These are phyloP conservation scores for Myotis myotis DNA, from an alignment of 2,797 vertebrate species.

Conservation along the genomic window DNA sequence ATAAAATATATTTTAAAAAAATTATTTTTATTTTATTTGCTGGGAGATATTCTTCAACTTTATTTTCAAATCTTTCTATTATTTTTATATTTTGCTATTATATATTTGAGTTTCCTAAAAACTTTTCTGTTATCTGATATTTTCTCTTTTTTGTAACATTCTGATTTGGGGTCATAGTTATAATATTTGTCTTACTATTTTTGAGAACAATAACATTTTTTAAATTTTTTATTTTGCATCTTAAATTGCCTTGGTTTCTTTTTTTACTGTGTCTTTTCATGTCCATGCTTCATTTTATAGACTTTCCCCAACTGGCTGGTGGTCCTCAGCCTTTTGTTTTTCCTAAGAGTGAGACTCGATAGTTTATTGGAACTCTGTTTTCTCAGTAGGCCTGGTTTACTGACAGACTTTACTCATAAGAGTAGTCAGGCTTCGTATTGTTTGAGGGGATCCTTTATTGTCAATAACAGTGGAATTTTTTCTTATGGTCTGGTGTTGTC, in stretches of 20 bases:
- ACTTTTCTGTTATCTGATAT: not conserved
- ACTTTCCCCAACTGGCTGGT: not conserved
- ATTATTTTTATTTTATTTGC: not conserved
- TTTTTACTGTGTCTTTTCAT: not conserved
- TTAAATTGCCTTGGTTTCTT: not conserved
- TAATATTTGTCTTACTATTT: not conserved
- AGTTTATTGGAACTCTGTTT: not conserved
- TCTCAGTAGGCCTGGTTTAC: not conserved
- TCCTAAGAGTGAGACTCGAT: not conserved
- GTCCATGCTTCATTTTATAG: not conserved
- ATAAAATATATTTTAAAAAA: no score
- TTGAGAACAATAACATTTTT: not conserved
- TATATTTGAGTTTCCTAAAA: not conserved
- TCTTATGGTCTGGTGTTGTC: not conserved
- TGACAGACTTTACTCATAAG: not conserved
- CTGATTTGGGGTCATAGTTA: not conserved
- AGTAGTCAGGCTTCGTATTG: not conserved
- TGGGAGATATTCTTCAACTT: not conserved
- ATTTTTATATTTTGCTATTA: not conserved
- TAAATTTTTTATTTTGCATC: not conserved
- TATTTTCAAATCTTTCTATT: not conserved
- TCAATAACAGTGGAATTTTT: not conserved
- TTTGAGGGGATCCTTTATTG: not conserved
- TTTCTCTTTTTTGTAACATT: not conserved
- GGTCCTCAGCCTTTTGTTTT: not conserved